A percentile compares a stretch with the other conserved stretches of the same genome.
phyloP scores from a whole-genome alignment of 2,113 vertebrate genomes.

The Sander lucioperca region DNA sequence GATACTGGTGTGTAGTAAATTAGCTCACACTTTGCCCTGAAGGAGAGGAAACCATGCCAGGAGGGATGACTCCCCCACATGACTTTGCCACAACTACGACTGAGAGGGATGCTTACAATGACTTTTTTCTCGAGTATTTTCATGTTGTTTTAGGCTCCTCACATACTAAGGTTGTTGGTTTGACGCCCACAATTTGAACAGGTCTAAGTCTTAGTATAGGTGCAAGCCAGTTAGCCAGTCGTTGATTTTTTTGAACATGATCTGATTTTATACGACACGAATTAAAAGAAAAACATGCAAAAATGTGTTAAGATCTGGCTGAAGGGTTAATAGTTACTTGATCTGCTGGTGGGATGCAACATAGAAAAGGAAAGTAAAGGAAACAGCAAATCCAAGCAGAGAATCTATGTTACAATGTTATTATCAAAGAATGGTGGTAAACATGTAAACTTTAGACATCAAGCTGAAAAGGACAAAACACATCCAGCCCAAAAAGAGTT shows the following conservation, averaged over 20 bases:
- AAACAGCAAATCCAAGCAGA: slow-evolving; percentile 91
- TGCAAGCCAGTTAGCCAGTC: slow-evolving; percentile 63
- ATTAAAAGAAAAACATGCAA: slow-evolving; percentile 91
- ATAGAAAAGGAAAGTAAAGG: slow-evolving; percentile 87
- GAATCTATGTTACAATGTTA: slow-evolving; percentile 82
- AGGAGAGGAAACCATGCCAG: slow-evolving; percentile 42
- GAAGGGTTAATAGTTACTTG: slow-evolving; percentile 89
- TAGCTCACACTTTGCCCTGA: slow-evolving; percentile 23
- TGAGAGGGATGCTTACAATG: neutral
- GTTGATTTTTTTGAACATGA: slow-evolving; percentile 22
- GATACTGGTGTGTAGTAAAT: slow-evolving; percentile 23
- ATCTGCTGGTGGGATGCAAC: slow-evolving; percentile 94
- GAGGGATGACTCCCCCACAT: slow-evolving; percentile 21
- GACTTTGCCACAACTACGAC: neutral
- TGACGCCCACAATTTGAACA: slow-evolving; percentile 63
- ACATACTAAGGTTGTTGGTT: slow-evolving; percentile 32
- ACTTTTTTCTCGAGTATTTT: neutral
- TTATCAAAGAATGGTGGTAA: slow-evolving; percentile 81
- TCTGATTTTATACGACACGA: slow-evolving; percentile 43
- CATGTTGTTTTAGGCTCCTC: neutral
- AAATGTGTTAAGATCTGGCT: slow-evolving; percentile 87
- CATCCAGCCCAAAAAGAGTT: slow-evolving; percentile 92
- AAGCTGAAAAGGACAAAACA: slow-evolving; percentile 99
- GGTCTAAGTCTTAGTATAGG: slow-evolving; percentile 45
- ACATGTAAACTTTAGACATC: slow-evolving; percentile 89